A percentile compares a stretch with the other conserved stretches of the same genome.
phyloP scores from a whole-genome alignment of 23 tunicate species.

The Halocynthia aurantium region DNA sequence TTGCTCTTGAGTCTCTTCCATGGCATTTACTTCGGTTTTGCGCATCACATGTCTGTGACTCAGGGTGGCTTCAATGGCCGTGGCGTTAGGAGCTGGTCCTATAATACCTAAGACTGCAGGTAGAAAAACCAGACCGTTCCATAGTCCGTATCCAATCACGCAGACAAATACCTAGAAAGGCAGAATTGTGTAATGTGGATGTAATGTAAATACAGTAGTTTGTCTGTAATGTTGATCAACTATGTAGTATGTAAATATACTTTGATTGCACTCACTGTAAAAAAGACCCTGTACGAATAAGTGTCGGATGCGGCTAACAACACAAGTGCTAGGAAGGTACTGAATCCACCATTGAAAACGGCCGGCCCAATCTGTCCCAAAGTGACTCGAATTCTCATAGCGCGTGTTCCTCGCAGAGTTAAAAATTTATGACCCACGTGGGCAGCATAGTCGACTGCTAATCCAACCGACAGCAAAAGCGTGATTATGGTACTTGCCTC shows the following conservation, averaged over 20 bases:
- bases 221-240: no score
- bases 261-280: conserved; percentile 10
- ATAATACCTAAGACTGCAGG: conserved; percentile 6
- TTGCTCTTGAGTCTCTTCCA: no score
- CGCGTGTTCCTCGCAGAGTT: conserved; percentile 1
- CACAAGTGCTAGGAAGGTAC: conserved; percentile 20
- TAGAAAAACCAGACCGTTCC: conserved; percentile 16
- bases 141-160: background rate
- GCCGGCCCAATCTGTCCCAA: conserved; percentile 23
- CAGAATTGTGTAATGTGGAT: no score
- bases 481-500: conserved; percentile 30
- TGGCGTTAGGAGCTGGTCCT: conserved; percentile 3
- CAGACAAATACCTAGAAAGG: conserved; percentile 3
- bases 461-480: conserved; percentile 19
- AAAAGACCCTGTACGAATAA: conserved; percentile 13
- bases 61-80: background rate
- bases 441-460: conserved; percentile 30
- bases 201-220: no score
- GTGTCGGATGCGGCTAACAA: conserved; percentile 20
- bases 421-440: conserved; percentile 29
- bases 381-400: conserved; percentile 12
- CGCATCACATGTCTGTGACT: no score
- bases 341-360: conserved; percentile 40
- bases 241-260: no score
- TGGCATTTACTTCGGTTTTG: no score